Conservation (phyloP, 53 echinoderm and acorn worm genomes). For the Holothuria leucospilota region DNA sequence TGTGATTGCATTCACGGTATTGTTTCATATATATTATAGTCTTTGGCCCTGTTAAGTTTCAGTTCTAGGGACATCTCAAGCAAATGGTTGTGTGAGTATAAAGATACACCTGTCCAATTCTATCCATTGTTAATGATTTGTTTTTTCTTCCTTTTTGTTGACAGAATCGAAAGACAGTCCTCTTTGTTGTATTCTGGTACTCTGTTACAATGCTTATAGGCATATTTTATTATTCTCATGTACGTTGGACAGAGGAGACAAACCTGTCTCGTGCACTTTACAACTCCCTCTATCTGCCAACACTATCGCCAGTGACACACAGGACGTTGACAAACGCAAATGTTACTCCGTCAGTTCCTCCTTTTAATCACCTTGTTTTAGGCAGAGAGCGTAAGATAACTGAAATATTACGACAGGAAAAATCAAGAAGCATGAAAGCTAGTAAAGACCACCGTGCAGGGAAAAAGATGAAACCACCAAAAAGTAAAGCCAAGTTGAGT, state of each 20-base stretch:
- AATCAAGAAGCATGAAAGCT: neutral
- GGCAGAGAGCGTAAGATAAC: conserved; percentile 42
- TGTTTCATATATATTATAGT: too few species aligned
- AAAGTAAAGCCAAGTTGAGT: conserved; percentile 23
- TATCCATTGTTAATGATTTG: neutral
- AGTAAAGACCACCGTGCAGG: conserved; percentile 17
- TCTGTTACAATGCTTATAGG: conserved; percentile 80
- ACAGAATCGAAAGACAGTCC: conserved; percentile 82
- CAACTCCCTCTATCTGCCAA: conserved; percentile 81
- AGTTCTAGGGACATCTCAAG: too few species aligned
- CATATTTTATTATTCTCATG: conserved; percentile 89
- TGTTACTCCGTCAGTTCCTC: conserved; percentile 31
- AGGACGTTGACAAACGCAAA: conserved; percentile 54
- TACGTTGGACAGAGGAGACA: conserved; percentile 80
- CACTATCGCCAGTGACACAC: conserved; percentile 63
- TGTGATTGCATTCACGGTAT: too few species aligned
- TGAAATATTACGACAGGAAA: conserved; percentile 22
- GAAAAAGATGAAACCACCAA: conserved; percentile 10
- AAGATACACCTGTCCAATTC: too few species aligned
- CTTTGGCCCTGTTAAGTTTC: too few species aligned
- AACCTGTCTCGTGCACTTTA: conserved; percentile 77
- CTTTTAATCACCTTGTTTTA: conserved; percentile 53
- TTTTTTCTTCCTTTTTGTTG: neutral
- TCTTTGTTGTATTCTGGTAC: conserved; percentile 90
- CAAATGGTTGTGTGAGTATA: too few species aligned